These are phyloP conservation scores for Thomomys bottae DNA, from an alignment of 2,113 vertebrate genomes.

Conservation along the genomic window DNA sequence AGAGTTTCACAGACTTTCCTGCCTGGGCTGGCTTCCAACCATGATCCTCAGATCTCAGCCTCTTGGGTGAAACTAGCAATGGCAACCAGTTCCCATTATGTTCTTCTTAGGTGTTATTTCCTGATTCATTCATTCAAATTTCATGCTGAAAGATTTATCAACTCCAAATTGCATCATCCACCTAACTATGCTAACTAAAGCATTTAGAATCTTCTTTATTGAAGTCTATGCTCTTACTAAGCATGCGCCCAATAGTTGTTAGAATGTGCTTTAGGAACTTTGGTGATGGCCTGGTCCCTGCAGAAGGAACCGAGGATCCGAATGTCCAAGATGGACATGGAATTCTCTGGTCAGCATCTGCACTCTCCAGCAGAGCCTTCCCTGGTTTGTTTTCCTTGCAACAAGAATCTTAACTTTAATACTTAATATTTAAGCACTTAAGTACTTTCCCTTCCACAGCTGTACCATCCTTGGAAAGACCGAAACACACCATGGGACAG, in stretches of 20 bases:
- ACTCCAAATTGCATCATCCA: neutral
- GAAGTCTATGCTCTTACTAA: neutral
- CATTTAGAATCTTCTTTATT: neutral
- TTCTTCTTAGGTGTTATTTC: neutral
- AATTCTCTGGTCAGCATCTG: neutral
- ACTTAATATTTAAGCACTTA: neutral
- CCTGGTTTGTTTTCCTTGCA: neutral
- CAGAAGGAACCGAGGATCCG: neutral
- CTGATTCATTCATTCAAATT: neutral
- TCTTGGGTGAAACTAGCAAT: neutral
- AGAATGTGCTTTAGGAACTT: neutral
- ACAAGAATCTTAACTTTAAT: neutral
- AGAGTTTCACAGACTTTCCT: no score
- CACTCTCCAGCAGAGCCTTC: neutral
- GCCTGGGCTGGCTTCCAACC: no score
- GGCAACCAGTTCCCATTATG: neutral
- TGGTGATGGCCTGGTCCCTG: neutral
- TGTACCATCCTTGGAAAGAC: slow-evolving; percentile 82
- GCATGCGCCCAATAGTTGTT: neutral
- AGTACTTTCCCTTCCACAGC: slow-evolving; percentile 72
- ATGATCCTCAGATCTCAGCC: no score
- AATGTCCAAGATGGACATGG: neutral
- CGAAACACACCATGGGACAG: slow-evolving; percentile 79
- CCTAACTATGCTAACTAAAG: neutral
- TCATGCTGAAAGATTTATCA: slow-evolving; percentile 38